Percentiles rank a stretch among this genome's conserved stretches.
Conservation (phyloP, 37 sponge, comb jelly and placozoan genomes). For the Hormiphora californensis region DNA sequence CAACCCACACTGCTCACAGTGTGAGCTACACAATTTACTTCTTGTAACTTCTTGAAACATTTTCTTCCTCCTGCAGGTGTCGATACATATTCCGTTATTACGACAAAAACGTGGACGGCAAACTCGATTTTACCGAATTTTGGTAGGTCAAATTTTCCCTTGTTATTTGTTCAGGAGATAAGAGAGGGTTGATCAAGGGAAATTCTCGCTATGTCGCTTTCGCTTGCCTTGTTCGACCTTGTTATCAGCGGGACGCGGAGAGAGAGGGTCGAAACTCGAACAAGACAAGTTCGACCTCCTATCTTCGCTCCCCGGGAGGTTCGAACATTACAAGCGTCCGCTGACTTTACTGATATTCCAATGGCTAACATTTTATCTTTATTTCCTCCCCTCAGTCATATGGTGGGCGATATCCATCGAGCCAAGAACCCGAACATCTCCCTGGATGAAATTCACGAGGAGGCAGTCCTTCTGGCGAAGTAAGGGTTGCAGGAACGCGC, state of each 20-base stretch:
- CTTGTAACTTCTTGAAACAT: neutral
- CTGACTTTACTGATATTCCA: too few relatives aligned
- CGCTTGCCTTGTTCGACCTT: too few relatives aligned
- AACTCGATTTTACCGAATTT: conserved; percentile 63
- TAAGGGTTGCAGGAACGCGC: neutral
- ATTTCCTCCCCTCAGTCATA: neutral
- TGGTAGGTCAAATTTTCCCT: conserved; percentile 55
- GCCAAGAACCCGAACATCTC: neutral
- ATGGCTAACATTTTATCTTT: neutral
- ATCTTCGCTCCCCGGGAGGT: too few relatives aligned
- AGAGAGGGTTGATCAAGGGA: too few relatives aligned
- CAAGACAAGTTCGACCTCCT: too few relatives aligned
- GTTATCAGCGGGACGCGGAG: too few relatives aligned
- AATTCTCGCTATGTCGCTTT: too few relatives aligned
- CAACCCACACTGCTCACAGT: too few relatives aligned
- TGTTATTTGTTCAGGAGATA: neutral
- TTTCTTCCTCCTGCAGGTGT: conserved; percentile 46
- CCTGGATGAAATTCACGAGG: conserved; percentile 4
- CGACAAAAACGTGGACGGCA: conserved; percentile 58
- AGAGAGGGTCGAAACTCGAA: too few relatives aligned
- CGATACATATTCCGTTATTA: conserved; percentile 82
- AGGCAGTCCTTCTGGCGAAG: conserved; percentile 49
- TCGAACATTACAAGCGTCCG: too few relatives aligned
- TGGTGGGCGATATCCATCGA: conserved; percentile 54
- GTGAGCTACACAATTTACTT: too few relatives aligned